phyloP scores from a whole-genome alignment of 2,888 invertebrate genomes.

The Ochlodes sylvanus region DNA sequence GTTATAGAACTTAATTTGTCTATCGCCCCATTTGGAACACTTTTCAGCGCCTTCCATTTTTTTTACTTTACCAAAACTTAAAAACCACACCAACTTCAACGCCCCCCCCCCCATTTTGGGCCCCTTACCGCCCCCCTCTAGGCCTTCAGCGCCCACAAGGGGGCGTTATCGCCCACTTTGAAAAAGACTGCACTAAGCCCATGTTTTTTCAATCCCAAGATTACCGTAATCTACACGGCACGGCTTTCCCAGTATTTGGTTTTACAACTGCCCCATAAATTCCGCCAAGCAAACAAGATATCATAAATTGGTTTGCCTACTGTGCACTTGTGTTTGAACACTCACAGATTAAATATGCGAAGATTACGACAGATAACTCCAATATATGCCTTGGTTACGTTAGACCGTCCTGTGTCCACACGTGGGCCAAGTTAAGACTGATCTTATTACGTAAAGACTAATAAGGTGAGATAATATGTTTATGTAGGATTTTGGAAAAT shows the following conservation, averaged over 20 bases:
- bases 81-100: too few relatives aligned
- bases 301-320: slow-evolving; percentile 20
- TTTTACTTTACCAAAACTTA: too few relatives aligned
- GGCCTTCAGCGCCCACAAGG: too few relatives aligned
- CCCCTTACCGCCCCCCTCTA: too few relatives aligned
- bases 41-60: too few relatives aligned
- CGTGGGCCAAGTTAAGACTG: background rate
- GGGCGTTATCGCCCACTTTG: too few relatives aligned
- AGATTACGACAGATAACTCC: slow-evolving; percentile 15
- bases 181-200: too few relatives aligned
- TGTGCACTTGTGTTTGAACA: slow-evolving; percentile 20
- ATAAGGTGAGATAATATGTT: slow-evolving; percentile 7
- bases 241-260: slow-evolving; percentile 17
- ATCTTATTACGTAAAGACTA: background rate
- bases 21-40: too few relatives aligned
- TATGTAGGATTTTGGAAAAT: background rate
- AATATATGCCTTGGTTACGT: slow-evolving; percentile 18
- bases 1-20: too few relatives aligned
- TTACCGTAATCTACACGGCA: slow-evolving; percentile 11
- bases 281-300: slow-evolving; percentile 29
- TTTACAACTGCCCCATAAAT: slow-evolving; percentile 31
- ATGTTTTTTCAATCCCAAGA: background rate
- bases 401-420: slow-evolving; percentile 6
- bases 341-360: slow-evolving; percentile 20
- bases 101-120: too few relatives aligned